Percentiles rank a stretch among this genome's conserved stretches.
Evolutionary conservation across 2,113 vertebrate species (phyloP).

Genomic region (Anseranas semipalmata): DNA sequence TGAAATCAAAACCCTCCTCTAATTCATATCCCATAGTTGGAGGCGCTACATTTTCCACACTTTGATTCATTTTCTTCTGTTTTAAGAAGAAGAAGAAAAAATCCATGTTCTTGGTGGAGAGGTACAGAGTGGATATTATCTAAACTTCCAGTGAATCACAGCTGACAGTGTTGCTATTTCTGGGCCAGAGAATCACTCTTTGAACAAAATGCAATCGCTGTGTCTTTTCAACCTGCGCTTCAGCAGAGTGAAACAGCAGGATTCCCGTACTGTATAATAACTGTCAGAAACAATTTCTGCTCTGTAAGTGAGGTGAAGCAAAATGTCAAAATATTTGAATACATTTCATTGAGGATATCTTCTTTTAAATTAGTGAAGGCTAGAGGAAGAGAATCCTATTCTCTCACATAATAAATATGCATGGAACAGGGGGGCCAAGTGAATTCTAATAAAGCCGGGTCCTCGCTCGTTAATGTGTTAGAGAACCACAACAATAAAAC

Average conservation of each 20-base stretch:
- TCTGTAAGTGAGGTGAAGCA: constrained; percentile 97
- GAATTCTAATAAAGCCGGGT: constrained; percentile 83
- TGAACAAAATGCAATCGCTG: constrained; percentile 85
- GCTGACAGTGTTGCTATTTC: constrained; percentile 85
- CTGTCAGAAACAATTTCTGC: constrained; percentile 99
- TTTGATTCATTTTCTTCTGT: constrained; percentile 57
- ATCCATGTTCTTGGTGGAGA: constrained; percentile 46
- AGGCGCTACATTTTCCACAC: neutral
- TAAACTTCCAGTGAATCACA: constrained; percentile 82
- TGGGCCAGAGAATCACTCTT: constrained; percentile 82
- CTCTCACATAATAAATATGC: constrained; percentile 86
- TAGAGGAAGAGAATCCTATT: constrained; percentile 84
- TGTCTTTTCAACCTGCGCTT: constrained; percentile 87
- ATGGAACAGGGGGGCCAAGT: constrained; percentile 75
- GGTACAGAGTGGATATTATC: constrained; percentile 78
- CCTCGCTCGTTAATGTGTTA: constrained; percentile 79
- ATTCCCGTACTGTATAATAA: constrained; percentile 89
- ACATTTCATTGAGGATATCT: constrained; percentile 95
- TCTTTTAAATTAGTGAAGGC: constrained; percentile 89
- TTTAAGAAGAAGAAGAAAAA: constrained; percentile 32
- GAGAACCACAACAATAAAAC: constrained; percentile 83
- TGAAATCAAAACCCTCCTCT: neutral
- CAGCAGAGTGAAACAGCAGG: constrained; percentile 85
- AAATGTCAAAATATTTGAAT: constrained; percentile 99
- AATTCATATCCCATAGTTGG: neutral